Base-by-base conservation (phyloP, 2,888 invertebrate species). In the Psylliodes chrysocephalus region DNA sequence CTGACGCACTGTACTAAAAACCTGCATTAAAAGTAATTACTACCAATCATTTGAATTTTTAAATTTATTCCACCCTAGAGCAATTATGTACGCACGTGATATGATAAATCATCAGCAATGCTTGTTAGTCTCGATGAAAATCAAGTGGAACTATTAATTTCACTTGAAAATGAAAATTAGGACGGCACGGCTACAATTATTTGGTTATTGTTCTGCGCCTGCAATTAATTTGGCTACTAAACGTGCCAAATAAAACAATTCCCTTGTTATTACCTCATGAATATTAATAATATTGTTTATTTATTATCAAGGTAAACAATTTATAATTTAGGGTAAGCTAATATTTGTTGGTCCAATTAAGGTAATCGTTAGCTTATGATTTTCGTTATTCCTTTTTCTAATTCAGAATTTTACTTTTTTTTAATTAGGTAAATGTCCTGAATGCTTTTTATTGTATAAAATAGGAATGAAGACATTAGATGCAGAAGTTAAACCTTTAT, bases 131-230 rank as follows among this genome's bases (percentile, higher is more conserved):
- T 51, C 33, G 22, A 14, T 22, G 25, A 19, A 35, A 49, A 63
- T 63, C 54, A 54, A 64, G 54, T 60, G 54, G 49, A 47, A 60
- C 59, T 64, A 64, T 64, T 54, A 64, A 54, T 64, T 56, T 51
- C 49, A 51, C 51, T 56, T 42, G 57, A 38, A 46, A 47, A 57
- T 47, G 57, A 57, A 57, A 57, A 38, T 57, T 57, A n/a, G 35
- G 12, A 2, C 14, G 19, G 35, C 47, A 19, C 19, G 57, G 19
- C 30, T 38, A 57, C 47, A 49, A 38, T 57, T 57, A 47, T 35
- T 57, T 57, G 35, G 12, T 57, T 57, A 38, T 30, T 35, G 19
- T 22, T 49, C 47, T 17, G 10, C 22, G 30, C 30, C 19, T 33
- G 35, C 30, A 35, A 57, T 57, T 57, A 38, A 47, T 57, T 40